phyloP scores from a whole-genome alignment of 2,797 vertebrate species.

The Chelon auratus region DNA sequence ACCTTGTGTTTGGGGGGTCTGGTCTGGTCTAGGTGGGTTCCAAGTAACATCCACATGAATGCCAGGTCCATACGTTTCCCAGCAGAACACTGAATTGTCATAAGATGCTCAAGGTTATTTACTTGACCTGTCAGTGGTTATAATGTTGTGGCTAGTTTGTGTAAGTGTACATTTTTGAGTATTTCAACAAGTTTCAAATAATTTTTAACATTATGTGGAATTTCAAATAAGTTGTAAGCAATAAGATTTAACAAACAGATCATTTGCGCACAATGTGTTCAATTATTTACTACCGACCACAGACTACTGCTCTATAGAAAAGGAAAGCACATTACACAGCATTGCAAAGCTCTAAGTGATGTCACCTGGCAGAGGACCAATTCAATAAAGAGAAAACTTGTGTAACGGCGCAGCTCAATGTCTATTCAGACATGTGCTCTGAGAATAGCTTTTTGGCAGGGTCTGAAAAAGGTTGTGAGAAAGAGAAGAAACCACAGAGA shows the following conservation, averaged over 20 bases:
- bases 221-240: neutral
- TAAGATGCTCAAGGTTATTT: too few relatives aligned
- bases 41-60: too few relatives aligned
- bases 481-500: constrained; percentile 76
- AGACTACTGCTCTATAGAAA: constrained; percentile 40
- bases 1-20: too few relatives aligned
- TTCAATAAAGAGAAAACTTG: constrained; percentile 76
- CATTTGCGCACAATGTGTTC: too few relatives aligned
- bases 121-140: too few relatives aligned
- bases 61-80: too few relatives aligned
- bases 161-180: neutral
- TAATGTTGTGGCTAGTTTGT: neutral
- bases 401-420: constrained; percentile 71
- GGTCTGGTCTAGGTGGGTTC: too few relatives aligned
- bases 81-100: too few relatives aligned
- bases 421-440: constrained; percentile 79
- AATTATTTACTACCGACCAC: too few relatives aligned
- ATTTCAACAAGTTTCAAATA: neutral
- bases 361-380: constrained; percentile 78
- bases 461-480: constrained; percentile 83
- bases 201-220: too few relatives aligned
- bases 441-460: constrained; percentile 79
- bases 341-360: constrained; percentile 64
- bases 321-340: constrained; percentile 58
- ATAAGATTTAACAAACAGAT: neutral